Evolutionary conservation across 2,888 invertebrate species (phyloP).

Genomic region (Amphipoea oculea): DNA sequence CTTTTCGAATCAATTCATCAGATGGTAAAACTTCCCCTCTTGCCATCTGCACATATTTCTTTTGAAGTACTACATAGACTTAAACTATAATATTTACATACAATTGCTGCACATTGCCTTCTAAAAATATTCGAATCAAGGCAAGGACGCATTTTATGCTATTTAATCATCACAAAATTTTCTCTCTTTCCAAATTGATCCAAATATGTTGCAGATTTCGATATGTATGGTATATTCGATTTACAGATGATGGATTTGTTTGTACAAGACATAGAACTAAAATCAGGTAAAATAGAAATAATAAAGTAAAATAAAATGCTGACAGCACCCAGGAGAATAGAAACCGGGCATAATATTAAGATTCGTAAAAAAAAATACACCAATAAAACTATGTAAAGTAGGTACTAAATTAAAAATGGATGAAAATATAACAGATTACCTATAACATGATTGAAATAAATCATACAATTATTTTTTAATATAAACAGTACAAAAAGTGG

Average conservation of each 20-base stretch:
- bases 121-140: constrained; percentile 65
- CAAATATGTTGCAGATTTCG: constrained; percentile 56
- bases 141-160: constrained; percentile 85
- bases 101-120: constrained; percentile 56
- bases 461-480: constrained; percentile 29
- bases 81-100: constrained; percentile 69
- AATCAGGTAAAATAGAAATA: constrained; percentile 20
- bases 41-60: constrained; percentile 16
- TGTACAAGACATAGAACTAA: constrained; percentile 33
- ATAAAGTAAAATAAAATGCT: constrained; percentile 67
- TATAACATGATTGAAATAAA: constrained; percentile 38
- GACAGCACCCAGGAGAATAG: constrained; percentile 70
- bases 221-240: constrained; percentile 56
- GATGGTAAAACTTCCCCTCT: neutral
- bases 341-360: constrained; percentile 16
- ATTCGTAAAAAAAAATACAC: constrained; percentile 31
- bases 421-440: constrained; percentile 25
- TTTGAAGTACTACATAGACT: constrained; percentile 37
- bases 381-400: constrained; percentile 1
- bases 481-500: constrained; percentile 37
- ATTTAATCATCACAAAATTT: constrained; percentile 56
- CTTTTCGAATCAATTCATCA: neutral
- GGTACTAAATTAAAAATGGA: constrained; percentile 7
- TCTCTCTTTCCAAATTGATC: constrained; percentile 50
- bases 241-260: constrained; percentile 28